phyloP scores from a whole-genome alignment of 2,888 invertebrate genomes.

The Heteropelma amictum region DNA sequence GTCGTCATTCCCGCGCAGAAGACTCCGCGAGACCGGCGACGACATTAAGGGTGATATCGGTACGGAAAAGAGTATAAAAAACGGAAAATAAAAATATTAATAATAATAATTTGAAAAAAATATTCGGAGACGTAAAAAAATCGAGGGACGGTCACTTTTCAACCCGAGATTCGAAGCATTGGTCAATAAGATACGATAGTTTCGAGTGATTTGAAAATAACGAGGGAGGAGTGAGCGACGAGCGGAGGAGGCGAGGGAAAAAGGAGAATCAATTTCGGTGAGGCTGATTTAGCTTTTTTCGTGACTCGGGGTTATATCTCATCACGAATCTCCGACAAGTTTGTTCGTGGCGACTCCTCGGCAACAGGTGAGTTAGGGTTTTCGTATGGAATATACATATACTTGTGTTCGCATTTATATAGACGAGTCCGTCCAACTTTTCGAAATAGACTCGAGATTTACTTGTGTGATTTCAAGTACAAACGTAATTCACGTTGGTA shows the following conservation, averaged over 20 bases:
- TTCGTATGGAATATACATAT: background rate
- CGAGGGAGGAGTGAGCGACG: slow-evolving; percentile 1
- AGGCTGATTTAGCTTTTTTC: slow-evolving; percentile 1
- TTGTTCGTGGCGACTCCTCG: slow-evolving; percentile 32
- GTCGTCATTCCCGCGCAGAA: slow-evolving; percentile 74
- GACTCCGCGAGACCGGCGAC: slow-evolving; percentile 47
- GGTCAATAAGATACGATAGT: background rate
- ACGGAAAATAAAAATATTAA: background rate
- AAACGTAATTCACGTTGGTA: too few relatives aligned
- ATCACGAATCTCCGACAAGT: slow-evolving; percentile 21
- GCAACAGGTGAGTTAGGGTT: slow-evolving; percentile 65
- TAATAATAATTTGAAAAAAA: too few relatives aligned
- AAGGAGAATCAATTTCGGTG: background rate
- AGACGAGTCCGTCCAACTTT: too few relatives aligned
- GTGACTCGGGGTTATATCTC: slow-evolving; percentile 10
- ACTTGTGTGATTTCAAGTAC: too few relatives aligned
- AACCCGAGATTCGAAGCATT: too few relatives aligned
- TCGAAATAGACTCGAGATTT: too few relatives aligned
- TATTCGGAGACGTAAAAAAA: too few relatives aligned
- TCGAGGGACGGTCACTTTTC: too few relatives aligned
- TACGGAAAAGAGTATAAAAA: background rate
- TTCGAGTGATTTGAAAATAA: background rate
- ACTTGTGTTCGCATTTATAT: background rate
- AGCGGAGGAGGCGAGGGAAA: background rate
- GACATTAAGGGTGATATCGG: slow-evolving; percentile 15